Evolutionary conservation across 2,888 invertebrate species (phyloP), one percentile per base, ranked within the genome.

Genomic region (Steinernema scapterisci): DNA sequence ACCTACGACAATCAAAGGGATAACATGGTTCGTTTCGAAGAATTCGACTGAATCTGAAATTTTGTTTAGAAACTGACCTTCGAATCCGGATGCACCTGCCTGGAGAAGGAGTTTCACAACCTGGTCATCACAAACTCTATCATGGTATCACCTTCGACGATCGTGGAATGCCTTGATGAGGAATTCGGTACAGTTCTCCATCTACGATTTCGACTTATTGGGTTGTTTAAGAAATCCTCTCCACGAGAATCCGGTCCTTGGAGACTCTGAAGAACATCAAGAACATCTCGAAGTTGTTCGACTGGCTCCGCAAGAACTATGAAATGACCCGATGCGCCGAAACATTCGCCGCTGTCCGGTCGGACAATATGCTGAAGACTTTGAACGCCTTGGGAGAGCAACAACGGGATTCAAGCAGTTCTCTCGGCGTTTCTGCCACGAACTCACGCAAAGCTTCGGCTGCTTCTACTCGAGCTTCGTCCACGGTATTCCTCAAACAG

Each of bases 101-200:
- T 86, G 0, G 86, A 86, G 63, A 81, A 83, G 52, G 84, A 84
- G 45, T 87, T 83, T 73, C 77, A 78, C n/a, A 79, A 81, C 48
- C 71, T 84, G 23, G 78, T 87, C n/a, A 48, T 63, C n/a, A 74
- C 70, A 13, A 79, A 77, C 19, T 77, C 81, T 7, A 73, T 76
- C 23, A 46, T 71, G 31, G 63, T 81, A 1, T 82, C 84, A 44
- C 75, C 76, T 6, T 48, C 63, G n/a, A 81, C 78, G 75, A 45
- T 81, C 7, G 71, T 77, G 27, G 81, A 81, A 25, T 82, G 76
- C 51, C 44, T 83, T 19, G 82, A 83, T 43, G 81, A 81, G 23
- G 77, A 81, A 44, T 83, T 82, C 71, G 81, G 51, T 71, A 71
- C 19, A 25, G 21, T 25, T 38, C n/a, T 38, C 38, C 3, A 70